These are phyloP conservation scores for Temnothorax rugatulus DNA, from an alignment of 2,888 invertebrate genomes.

Conservation along the genomic window DNA sequence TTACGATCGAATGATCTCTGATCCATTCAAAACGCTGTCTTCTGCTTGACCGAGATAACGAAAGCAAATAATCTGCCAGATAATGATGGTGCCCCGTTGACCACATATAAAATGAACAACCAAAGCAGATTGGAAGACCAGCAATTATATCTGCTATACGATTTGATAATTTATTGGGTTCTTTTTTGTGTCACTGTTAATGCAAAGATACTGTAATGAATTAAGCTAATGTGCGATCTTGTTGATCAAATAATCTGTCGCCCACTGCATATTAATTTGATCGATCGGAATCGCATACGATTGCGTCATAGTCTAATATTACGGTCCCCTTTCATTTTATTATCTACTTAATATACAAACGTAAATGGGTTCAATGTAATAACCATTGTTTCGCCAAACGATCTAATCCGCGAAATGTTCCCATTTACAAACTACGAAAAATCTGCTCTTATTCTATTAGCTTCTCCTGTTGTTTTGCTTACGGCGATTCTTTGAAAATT, in stretches of 20 bases:
- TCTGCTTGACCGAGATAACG: conserved; percentile 23
- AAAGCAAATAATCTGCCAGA: conserved; percentile 26
- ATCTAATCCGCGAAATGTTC: conserved; percentile 43
- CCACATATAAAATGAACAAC: conserved; percentile 34
- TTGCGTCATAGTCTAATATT: conserved; percentile 65
- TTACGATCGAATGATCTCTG: neutral
- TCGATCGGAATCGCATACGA: conserved; percentile 65
- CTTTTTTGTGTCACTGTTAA: conserved; percentile 54
- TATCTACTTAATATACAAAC: conserved; percentile 63
- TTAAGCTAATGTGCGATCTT: conserved; percentile 65
- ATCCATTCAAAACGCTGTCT: conserved; percentile 4
- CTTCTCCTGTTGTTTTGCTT: conserved; percentile 51
- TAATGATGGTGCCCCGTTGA: neutral
- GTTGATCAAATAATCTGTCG: conserved; percentile 45
- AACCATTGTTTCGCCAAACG: conserved; percentile 25
- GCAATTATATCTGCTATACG: conserved; percentile 29
- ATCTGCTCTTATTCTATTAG: conserved; percentile 63
- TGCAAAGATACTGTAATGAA: conserved; percentile 36
- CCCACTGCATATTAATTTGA: conserved; percentile 49
- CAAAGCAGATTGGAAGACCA: conserved; percentile 5
- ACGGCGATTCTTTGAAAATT: conserved; percentile 60
- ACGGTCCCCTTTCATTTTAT: conserved; percentile 60
- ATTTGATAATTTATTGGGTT: conserved; percentile 62
- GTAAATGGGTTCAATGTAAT: conserved; percentile 52
- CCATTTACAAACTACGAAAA: conserved; percentile 59